These are phyloP conservation scores for Papilio aristodemus DNA, from an alignment of 1,140 invertebrate species.

Conservation along the genomic window DNA sequence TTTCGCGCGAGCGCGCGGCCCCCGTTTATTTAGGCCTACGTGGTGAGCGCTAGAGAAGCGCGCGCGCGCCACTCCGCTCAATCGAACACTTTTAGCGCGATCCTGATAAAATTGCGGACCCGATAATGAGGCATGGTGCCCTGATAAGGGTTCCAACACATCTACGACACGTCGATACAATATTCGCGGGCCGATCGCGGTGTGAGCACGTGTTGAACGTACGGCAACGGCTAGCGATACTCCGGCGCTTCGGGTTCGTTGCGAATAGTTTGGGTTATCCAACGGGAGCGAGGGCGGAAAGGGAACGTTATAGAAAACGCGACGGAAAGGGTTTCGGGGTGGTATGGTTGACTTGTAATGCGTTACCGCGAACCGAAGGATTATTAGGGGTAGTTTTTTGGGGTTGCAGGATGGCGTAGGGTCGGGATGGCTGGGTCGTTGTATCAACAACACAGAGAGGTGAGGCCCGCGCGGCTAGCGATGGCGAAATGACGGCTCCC, in stretches of 20 bases:
- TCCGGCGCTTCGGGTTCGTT: slow-evolving; percentile 38
- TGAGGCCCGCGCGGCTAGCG: slow-evolving; percentile 44
- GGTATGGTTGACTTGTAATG: not conserved
- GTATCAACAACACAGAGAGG: slow-evolving; percentile 25
- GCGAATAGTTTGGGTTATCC: not conserved
- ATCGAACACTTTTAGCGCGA: slow-evolving; percentile 43
- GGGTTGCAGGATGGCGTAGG: slow-evolving; percentile 22
- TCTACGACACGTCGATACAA: slow-evolving; percentile 37
- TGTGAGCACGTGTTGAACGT: slow-evolving; percentile 36
- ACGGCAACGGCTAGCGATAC: slow-evolving; percentile 80
- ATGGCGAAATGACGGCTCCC: slow-evolving; percentile 53
- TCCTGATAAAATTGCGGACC: slow-evolving; percentile 44
- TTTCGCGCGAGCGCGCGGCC: slow-evolving; percentile 54
- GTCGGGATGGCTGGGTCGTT: slow-evolving; percentile 4
- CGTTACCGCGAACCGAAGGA: not conserved
- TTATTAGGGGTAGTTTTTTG: not conserved
- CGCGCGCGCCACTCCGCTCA: slow-evolving; percentile 47
- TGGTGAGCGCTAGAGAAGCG: slow-evolving; percentile 32
- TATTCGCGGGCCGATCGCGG: slow-evolving; percentile 34
- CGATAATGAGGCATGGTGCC: slow-evolving; percentile 48
- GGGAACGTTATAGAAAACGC: not conserved
- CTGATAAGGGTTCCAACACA: slow-evolving; percentile 47
- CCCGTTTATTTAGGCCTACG: slow-evolving; percentile 66
- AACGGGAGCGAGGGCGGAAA: slow-evolving; percentile 7
- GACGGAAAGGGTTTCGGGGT: not conserved